Percentiles rank a stretch among this genome's conserved stretches.
These are phyloP conservation scores for Chloroceryle inda DNA, from an alignment of 2,797 vertebrate species.

Conservation along the genomic window DNA sequence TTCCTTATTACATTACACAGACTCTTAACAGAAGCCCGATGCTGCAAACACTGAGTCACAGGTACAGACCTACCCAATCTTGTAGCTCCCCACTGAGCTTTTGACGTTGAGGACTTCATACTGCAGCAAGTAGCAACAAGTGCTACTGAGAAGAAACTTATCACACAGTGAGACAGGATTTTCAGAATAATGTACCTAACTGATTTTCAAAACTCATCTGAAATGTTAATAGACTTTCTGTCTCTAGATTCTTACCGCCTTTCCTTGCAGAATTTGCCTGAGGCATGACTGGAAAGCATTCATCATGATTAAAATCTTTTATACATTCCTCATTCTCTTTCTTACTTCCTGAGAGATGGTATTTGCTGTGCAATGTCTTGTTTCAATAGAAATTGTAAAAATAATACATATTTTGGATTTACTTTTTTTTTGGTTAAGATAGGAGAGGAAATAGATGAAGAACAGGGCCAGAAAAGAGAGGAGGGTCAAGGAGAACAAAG, in stretches of 20 bases:
- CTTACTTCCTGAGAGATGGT: not conserved
- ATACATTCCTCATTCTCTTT: not conserved
- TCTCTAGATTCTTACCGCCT: conserved; percentile 37
- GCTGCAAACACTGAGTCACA: conserved; percentile 24
- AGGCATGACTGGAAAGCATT: conserved; percentile 44
- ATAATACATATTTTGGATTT: not conserved
- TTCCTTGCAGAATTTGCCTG: conserved; percentile 32
- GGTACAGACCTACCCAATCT: conserved; percentile 8
- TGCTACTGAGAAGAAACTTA: conserved; percentile 27
- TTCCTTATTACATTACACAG: conserved; percentile 32
- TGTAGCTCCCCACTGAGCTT: conserved; percentile 9
- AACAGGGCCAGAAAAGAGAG: not conserved
- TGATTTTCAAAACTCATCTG: conserved; percentile 54
- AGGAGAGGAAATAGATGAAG: not conserved
- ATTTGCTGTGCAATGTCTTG: conserved; percentile 8
- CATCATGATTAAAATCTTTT: conserved; percentile 48
- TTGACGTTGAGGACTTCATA: conserved; percentile 30
- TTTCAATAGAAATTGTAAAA: conserved; percentile 2
- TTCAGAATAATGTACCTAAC: conserved; percentile 41
- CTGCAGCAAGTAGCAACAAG: conserved; percentile 64
- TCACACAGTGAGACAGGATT: not conserved
- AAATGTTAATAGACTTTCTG: conserved; percentile 56
- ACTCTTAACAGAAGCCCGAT: conserved; percentile 24
- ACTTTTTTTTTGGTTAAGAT: not conserved
- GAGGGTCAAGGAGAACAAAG: not conserved